Conservation (phyloP, 2,113 vertebrate genomes). For the Lamprotornis superbus region DNA sequence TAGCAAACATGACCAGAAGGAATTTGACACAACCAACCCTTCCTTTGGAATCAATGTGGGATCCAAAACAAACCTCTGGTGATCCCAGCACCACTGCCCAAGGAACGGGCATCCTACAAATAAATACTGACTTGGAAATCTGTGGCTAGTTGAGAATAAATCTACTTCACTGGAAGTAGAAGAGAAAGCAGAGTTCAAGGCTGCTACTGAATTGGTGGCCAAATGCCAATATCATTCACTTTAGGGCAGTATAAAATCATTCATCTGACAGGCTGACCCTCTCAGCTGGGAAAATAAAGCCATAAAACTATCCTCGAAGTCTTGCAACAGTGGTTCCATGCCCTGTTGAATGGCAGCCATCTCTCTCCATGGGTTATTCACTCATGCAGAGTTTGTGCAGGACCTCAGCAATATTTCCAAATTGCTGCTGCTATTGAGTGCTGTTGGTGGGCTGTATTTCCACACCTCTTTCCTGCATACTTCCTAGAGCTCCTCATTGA, state of each 20-base stretch:
- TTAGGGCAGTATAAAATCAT: constrained; percentile 27
- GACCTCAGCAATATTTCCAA: background rate
- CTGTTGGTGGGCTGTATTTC: background rate
- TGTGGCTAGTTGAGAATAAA: constrained; percentile 31
- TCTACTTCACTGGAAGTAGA: constrained; percentile 29
- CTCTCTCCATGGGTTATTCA: background rate
- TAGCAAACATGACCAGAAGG: constrained; percentile 24
- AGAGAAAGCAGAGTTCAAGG: constrained; percentile 59
- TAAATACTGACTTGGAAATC: constrained; percentile 47
- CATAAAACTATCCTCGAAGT: background rate
- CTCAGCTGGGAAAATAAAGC: background rate
- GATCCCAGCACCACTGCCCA: background rate
- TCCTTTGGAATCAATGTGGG: background rate
- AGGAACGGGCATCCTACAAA: constrained; percentile 43
- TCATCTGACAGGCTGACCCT: constrained; percentile 9
- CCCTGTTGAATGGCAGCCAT: background rate
- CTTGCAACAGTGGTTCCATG: background rate
- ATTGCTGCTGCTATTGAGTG: background rate
- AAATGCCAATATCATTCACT: background rate
- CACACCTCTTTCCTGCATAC: background rate
- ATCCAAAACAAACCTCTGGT: constrained; percentile 53
- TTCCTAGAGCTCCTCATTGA: background rate
- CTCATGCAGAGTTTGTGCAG: background rate
- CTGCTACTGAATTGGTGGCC: constrained; percentile 45
- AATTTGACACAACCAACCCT: constrained; percentile 7